Evolutionary conservation across 2,113 vertebrate species (phyloP).

Genomic region (Eptesicus fuscus): DNA sequence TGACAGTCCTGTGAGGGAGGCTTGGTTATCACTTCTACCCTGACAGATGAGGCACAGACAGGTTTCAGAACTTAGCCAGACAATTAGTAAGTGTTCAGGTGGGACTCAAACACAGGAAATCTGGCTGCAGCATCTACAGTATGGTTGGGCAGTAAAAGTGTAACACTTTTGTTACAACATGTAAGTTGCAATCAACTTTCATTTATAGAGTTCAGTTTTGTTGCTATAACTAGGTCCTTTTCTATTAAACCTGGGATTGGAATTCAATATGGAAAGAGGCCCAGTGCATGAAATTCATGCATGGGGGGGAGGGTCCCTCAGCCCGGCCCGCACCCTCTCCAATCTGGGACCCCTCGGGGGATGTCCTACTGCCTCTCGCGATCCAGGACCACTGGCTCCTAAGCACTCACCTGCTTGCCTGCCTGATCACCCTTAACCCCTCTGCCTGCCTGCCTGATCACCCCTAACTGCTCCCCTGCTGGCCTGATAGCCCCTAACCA

Average conservation of each 20-base stretch:
- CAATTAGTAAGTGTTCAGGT: background rate
- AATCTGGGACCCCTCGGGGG: too few species aligned
- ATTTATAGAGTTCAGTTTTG: background rate
- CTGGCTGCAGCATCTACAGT: background rate
- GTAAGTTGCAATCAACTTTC: background rate
- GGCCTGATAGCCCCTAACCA: too few species aligned
- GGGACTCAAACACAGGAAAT: background rate
- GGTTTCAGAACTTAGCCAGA: background rate
- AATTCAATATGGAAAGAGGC: background rate
- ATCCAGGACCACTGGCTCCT: too few species aligned
- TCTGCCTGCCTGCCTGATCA: too few species aligned
- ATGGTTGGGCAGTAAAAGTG: background rate
- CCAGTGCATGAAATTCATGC: too few species aligned
- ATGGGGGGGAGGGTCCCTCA: too few species aligned
- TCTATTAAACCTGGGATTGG: background rate
- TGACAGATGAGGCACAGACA: background rate
- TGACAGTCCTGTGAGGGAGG: background rate
- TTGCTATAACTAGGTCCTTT: background rate
- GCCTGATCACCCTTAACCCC: too few species aligned
- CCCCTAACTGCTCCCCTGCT: too few species aligned
- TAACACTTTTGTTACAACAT: background rate
- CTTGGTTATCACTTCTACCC: background rate
- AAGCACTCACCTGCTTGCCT: too few species aligned
- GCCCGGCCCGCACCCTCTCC: too few species aligned
- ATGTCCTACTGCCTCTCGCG: too few species aligned